Evolutionary conservation across 2,888 invertebrate genomes (phyloP), one percentile per base, ranked within the genome.

Genomic region (Hetaerina titia): DNA sequence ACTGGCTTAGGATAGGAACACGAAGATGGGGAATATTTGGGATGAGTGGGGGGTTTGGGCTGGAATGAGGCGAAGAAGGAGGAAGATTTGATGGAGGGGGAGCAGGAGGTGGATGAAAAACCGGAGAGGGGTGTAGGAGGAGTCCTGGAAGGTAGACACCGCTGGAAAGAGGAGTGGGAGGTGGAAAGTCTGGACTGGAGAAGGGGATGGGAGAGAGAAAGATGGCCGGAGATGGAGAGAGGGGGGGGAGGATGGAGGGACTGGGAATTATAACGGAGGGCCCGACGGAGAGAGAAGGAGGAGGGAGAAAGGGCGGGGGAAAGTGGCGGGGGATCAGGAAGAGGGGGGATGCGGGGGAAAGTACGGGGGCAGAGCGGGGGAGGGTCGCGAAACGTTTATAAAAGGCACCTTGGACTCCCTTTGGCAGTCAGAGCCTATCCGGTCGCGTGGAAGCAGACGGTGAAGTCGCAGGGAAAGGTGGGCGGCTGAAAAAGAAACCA

Each of bases 351-450:
- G 92, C 69, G 22, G 56, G 69, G 92, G 92, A 69, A 92, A 45
- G 69, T 56, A 13, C 56, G 56, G 31, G 89, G 89, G 89, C 13
- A 9, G 58, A 58, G 58, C 57, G 57, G 89, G 89, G 56, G 89
- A 58, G 22, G 57, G 89, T 92, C 92, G 92, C 92, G 74, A 92
- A 92, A 92, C 92, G 92, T 92, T 92, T 92, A 92, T 92, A 92
- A 92, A 92, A 92, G 92, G 64, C 92, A 69, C 92, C 69, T 64
- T 56, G 69, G 56, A 92, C 69, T 92, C 45, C 74, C 92, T 92
- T 92, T 92, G 92, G 92, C 92, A 92, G 92, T 92, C 92, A 92
- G 92, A 92, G 92, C 92, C 92, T 31, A 69, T 92, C 69, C 92
- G 64, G 89, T 56, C 89, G 89, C 89, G 89, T 57, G 74, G 92